Percentiles rank a stretch among this genome's conserved stretches.
Conservation (phyloP, 2,888 invertebrate genomes). For the Chloroclystis v-ata region DNA sequence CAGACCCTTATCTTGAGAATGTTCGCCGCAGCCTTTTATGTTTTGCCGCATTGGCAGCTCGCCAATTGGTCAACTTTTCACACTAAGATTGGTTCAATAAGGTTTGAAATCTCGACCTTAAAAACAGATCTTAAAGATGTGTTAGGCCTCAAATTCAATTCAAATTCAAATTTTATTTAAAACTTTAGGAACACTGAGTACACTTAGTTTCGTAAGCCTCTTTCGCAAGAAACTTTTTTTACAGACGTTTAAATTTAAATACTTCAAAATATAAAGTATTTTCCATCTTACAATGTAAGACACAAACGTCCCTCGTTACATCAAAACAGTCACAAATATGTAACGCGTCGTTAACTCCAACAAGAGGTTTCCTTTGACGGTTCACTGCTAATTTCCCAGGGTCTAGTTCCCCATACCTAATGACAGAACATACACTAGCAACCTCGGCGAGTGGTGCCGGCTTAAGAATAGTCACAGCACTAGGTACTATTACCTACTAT, state of each 20-base stretch:
- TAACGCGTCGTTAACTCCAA: conserved; percentile 8
- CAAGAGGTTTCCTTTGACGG: conserved; percentile 7
- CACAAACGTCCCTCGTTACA: neutral
- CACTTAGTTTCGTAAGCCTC: too few species aligned
- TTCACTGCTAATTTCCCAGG: conserved; percentile 9
- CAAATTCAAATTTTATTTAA: too few species aligned
- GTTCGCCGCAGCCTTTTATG: conserved; percentile 5
- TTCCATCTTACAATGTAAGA: too few species aligned
- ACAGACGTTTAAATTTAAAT: too few species aligned
- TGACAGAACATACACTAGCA: too few species aligned
- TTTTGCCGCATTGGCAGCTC: conserved; percentile 12
- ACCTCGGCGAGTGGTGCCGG: too few species aligned
- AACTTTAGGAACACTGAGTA: too few species aligned
- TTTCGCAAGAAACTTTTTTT: too few species aligned
- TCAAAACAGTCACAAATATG: conserved; percentile 3
- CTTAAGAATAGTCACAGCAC: too few species aligned
- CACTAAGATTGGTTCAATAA: neutral
- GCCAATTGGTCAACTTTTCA: conserved; percentile 7
- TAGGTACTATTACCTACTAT: too few species aligned
- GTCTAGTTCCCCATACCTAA: neutral
- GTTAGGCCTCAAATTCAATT: too few species aligned
- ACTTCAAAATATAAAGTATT: too few species aligned
- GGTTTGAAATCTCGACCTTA: neutral
- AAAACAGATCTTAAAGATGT: neutral
- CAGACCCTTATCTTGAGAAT: neutral